Evolutionary conservation across 2,888 invertebrate species (phyloP).

Genomic region (Frankliniella fusca): DNA sequence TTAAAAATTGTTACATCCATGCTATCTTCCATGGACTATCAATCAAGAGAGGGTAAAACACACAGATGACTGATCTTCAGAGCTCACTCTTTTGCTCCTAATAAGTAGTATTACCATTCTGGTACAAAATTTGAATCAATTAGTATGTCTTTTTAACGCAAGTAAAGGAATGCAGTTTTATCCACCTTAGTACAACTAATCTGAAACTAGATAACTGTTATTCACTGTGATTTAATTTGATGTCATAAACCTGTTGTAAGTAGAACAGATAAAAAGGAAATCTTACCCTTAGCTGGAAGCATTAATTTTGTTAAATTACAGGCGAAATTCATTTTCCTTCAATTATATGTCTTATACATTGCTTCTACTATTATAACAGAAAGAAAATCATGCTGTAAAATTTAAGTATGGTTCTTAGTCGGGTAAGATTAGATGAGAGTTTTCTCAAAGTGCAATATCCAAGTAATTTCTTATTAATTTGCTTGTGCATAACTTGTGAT

Average conservation of each 20-base stretch:
- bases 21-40: background rate
- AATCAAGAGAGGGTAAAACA: background rate
- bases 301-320: background rate
- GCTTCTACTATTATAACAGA: too few relatives aligned
- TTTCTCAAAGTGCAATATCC: background rate
- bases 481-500: background rate
- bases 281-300: background rate
- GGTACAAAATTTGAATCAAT: background rate
- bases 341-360: background rate
- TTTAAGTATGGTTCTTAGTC: too few relatives aligned
- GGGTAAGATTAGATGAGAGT: background rate
- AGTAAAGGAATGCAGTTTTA: too few relatives aligned
- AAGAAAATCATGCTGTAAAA: background rate
- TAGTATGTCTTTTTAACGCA: background rate
- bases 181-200: too few relatives aligned
- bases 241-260: too few relatives aligned
- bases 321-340: background rate
- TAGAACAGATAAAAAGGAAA: too few relatives aligned
- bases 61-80: constrained; percentile 19
- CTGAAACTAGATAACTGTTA: too few relatives aligned
- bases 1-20: background rate
- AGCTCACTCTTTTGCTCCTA: constrained; percentile 5
- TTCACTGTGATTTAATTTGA: too few relatives aligned
- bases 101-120: background rate
- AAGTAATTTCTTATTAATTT: background rate